A percentile compares a stretch with the other conserved stretches of the same genome.
These are phyloP conservation scores for Agelas oroides DNA, from an alignment of 37 sponge, comb jelly and placozoan genomes.

Conservation along the genomic window DNA sequence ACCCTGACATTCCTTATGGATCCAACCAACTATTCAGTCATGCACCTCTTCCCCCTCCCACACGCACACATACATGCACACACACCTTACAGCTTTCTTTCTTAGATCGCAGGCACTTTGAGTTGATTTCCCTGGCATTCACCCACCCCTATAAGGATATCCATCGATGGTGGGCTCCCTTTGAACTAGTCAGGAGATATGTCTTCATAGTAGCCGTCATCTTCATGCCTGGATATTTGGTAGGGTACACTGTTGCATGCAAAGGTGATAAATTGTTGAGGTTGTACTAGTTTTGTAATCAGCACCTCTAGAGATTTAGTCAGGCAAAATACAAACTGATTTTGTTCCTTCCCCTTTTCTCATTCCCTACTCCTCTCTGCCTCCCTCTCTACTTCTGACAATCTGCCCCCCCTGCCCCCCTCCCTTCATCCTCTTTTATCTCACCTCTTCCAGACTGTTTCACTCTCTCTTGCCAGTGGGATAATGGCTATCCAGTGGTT, in stretches of 20 bases:
- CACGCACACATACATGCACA: no score
- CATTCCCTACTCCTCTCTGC: neutral
- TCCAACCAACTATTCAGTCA: no score
- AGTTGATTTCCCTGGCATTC: neutral
- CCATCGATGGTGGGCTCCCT: conserved; percentile 13
- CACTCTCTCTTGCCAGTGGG: neutral
- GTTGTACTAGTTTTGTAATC: no score
- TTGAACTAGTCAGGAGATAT: conserved; percentile 16
- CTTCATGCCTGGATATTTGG: neutral
- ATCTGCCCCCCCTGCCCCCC: no score
- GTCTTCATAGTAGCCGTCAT: conserved; percentile 12
- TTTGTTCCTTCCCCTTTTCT: neutral
- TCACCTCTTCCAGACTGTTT: neutral
- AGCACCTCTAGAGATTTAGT: no score
- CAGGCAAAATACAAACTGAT: no score
- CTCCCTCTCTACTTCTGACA: no score
- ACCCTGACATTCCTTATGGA: no score
- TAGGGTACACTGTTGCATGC: no score
- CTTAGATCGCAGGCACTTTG: neutral
- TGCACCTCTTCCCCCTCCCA: no score
- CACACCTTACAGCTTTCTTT: neutral
- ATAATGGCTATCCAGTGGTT: neutral
- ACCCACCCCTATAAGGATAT: neutral
- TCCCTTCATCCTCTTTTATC: no score
- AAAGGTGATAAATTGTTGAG: no score